A percentile compares a stretch with the other conserved stretches of the same genome.
Conservation (phyloP, 1,140 invertebrate genomes). For the Brachionus asplanchnoidis region DNA sequence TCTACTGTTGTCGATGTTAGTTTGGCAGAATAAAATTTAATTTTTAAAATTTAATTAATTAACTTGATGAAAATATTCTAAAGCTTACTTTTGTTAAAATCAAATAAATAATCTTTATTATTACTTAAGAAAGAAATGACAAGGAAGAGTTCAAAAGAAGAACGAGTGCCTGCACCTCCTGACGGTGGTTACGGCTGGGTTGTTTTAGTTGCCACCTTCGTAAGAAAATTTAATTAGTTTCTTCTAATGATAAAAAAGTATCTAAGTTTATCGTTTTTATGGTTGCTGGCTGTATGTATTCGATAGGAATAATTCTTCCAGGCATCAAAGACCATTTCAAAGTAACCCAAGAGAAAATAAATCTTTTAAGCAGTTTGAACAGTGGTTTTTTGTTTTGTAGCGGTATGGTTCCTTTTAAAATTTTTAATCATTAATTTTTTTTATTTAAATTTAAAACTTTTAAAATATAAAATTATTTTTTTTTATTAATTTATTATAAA, state of each 20-base stretch:
- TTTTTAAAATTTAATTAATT: no score
- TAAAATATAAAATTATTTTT: not conserved
- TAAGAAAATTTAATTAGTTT: not conserved
- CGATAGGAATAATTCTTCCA: not conserved
- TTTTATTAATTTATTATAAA: not conserved
- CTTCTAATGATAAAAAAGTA: not conserved
- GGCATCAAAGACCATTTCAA: not conserved
- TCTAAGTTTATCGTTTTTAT: conserved; percentile 16
- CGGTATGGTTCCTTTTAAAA: not conserved
- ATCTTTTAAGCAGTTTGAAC: conserved; percentile 11
- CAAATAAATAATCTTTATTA: not conserved
- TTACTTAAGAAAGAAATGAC: not conserved
- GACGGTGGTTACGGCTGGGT: conserved; percentile 40
- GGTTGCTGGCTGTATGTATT: conserved; percentile 36
- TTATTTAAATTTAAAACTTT: not conserved
- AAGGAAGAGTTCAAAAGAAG: not conserved
- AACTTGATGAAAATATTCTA: no score
- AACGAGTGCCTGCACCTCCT: conserved; percentile 7
- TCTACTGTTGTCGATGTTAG: no score
- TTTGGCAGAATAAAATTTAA: no score
- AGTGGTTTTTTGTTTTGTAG: conserved; percentile 35
- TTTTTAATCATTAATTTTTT: not conserved
- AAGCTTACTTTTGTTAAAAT: no score
- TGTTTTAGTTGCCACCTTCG: conserved; percentile 9
- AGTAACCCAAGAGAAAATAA: not conserved